Percentiles rank a stretch among this genome's conserved stretches.
Conservation (phyloP, 1,140 invertebrate species). For the Diachasma alloeum region DNA sequence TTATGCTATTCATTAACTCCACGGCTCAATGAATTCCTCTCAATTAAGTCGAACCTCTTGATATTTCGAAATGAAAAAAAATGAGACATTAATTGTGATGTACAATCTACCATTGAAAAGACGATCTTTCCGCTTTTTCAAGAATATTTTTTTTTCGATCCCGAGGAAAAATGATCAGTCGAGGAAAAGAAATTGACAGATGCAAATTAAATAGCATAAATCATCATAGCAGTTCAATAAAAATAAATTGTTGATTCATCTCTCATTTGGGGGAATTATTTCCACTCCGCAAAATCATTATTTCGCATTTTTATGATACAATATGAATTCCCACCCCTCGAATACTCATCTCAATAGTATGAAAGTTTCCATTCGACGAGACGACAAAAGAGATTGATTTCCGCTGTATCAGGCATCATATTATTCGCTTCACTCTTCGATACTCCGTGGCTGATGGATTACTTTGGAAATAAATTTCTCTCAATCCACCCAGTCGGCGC, state of each 20-base stretch:
- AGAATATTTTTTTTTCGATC: too few species aligned
- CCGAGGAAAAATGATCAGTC: too few species aligned
- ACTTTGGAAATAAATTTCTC: background rate
- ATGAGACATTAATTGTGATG: background rate
- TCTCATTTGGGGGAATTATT: too few species aligned
- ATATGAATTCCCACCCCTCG: too few species aligned
- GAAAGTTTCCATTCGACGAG: background rate
- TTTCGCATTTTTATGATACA: too few species aligned
- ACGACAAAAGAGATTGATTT: constrained; percentile 2
- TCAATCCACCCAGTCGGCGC: background rate
- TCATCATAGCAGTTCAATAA: too few species aligned
- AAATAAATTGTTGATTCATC: too few species aligned
- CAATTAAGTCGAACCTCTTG: background rate
- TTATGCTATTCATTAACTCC: background rate
- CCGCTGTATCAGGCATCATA: background rate
- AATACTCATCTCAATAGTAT: background rate
- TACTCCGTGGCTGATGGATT: background rate
- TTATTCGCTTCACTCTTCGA: background rate
- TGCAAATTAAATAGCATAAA: too few species aligned
- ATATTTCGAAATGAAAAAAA: background rate
- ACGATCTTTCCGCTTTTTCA: too few species aligned
- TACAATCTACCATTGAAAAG: background rate
- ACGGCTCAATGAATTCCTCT: background rate
- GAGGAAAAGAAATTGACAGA: too few species aligned
- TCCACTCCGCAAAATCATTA: too few species aligned